Evolutionary conservation across 2,797 vertebrate genomes (phyloP).

Genomic region (Brotula barbata): DNA sequence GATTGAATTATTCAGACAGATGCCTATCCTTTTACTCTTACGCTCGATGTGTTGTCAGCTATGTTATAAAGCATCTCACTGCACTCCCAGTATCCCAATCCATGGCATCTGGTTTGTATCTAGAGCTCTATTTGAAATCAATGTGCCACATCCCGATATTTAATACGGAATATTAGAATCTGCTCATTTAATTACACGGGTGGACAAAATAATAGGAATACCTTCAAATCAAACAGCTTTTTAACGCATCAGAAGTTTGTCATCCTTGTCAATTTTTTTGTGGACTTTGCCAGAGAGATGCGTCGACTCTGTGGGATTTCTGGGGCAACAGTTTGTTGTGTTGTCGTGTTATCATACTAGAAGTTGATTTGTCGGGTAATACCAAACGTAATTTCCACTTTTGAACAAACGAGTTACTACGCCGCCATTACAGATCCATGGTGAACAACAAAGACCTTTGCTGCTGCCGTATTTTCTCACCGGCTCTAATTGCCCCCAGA

Average conservation of each 20-base stretch:
- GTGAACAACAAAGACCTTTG: constrained; percentile 41
- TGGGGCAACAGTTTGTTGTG: no score
- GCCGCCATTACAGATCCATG: not conserved
- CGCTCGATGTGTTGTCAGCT: constrained; percentile 15
- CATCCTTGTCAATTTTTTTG: not conserved
- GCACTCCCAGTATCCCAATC: not conserved
- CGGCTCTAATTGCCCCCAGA: constrained; percentile 62
- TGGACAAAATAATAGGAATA: not conserved
- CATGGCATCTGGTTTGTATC: not conserved
- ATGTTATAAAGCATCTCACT: not conserved
- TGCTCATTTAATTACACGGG: not conserved
- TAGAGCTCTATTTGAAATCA: no score
- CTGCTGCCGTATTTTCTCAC: constrained; percentile 45
- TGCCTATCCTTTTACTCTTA: not conserved
- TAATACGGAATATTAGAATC: no score
- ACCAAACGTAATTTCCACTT: no score
- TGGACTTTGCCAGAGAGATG: not conserved
- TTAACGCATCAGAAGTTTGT: not conserved
- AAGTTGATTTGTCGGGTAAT: no score
- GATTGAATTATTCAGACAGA: not conserved
- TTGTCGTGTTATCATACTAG: no score
- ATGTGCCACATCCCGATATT: not conserved
- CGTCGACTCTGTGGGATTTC: no score
- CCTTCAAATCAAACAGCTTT: not conserved
- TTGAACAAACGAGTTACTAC: no score